Conservation (phyloP, 2,888 invertebrate genomes). For the Amphiduros pacificus region DNA sequence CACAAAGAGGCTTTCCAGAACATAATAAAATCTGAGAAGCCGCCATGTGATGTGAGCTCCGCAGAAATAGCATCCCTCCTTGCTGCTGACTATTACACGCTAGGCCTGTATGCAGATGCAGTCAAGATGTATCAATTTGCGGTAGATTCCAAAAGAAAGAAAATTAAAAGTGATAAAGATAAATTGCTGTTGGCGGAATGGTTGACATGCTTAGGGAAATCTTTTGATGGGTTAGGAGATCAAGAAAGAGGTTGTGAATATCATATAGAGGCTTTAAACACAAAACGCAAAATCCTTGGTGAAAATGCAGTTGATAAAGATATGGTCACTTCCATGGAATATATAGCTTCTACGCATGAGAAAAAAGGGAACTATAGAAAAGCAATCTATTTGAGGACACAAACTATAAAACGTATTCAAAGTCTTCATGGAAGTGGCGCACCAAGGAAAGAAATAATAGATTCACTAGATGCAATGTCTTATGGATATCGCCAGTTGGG, state of each 20-base stretch:
- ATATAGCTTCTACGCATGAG: neutral
- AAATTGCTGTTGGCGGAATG: neutral
- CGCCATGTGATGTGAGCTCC: too few relatives aligned
- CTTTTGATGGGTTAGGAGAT: neutral
- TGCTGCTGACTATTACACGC: too few relatives aligned
- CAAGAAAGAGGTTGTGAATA: slow-evolving; percentile 4
- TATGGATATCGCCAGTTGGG: neutral
- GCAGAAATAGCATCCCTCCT: too few relatives aligned
- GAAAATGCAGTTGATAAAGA: neutral
- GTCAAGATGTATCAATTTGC: too few relatives aligned
- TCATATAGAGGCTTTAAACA: slow-evolving; percentile 6
- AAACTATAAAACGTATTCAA: neutral
- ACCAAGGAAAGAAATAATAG: neutral
- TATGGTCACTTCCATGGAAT: slow-evolving; percentile 1
- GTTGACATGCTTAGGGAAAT: slow-evolving; percentile 1
- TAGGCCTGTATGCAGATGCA: too few relatives aligned
- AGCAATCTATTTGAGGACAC: neutral
- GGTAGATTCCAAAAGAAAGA: too few relatives aligned
- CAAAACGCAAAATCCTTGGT: neutral
- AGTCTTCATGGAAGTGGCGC: neutral
- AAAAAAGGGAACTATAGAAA: neutral
- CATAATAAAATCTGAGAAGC: too few relatives aligned
- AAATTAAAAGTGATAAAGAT: neutral
- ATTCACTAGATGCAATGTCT: neutral
- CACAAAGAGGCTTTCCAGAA: too few relatives aligned